Evolutionary conservation across 1,140 invertebrate genomes (phyloP), one percentile per base, ranked within the genome.

Genomic region (Drosophila nikananu): DNA sequence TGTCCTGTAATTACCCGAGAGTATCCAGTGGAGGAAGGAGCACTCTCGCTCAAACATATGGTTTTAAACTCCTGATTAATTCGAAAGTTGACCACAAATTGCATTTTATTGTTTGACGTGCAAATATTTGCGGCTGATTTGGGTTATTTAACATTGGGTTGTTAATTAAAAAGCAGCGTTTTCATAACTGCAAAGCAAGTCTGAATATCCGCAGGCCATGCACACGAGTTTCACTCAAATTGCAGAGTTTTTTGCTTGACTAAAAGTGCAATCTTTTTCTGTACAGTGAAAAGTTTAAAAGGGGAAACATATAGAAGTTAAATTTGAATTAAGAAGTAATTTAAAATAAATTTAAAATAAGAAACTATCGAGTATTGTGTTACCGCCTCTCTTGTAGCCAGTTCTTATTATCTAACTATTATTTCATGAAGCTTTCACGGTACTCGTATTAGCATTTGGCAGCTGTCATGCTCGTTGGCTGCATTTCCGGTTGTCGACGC

Each of bases 401-500:
- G n/a, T 25, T 27, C 17, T 41, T n/a, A 3, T n/a, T n/a, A n/a
- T n/a, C n/a, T n/a, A n/a, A n/a, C n/a, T n/a, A n/a, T n/a, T n/a
- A n/a, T n/a, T 37, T 17, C 9, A 17, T 17, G 5, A 5, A 37
- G 2, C 19, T 23, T 23, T 5, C 8, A 10, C 21, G 35, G 32
- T 60, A 63, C 44, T 57, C 71, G 49, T 44, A 55, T 55, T 37
- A 70, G 71, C 73, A 74, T 54, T 30, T 64, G 77, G 72, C 23
- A 46, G 75, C 58, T 54, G 83, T 42, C 41, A 72, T 63, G 63
- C 82, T 87, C 54, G 67, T 77, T 80, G 70, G 42, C 67, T 68
- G 67, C 77, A 75, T 83, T 87, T 83, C 84, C 84, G 83, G 77
- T 67, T 82, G 67, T 81, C 68, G 73, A 70, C 83, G 64, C 71